Conservation (phyloP, 2,888 invertebrate species). For the Ophioninae sp. region DNA sequence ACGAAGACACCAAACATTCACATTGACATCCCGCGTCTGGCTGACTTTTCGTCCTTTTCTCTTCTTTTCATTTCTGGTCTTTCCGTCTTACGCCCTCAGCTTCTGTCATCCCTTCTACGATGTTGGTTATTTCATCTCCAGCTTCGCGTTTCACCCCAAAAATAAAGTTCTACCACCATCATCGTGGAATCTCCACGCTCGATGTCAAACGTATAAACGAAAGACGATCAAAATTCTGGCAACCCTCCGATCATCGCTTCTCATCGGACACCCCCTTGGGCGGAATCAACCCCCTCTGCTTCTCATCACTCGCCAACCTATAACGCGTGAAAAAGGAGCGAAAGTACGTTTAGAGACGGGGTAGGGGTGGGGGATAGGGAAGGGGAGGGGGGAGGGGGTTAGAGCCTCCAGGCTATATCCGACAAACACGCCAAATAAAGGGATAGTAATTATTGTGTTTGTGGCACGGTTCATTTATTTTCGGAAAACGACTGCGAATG, state of each 20-base stretch:
- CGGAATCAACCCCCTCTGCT: conserved; percentile 24
- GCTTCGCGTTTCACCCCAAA: conserved; percentile 19
- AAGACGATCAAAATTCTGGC: conserved; percentile 23
- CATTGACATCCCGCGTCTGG: neutral
- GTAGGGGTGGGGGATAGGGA: no score
- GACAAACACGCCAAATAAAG: conserved; percentile 79
- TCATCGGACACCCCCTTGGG: conserved; percentile 19
- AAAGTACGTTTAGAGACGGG: no score
- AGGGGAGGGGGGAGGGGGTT: neutral
- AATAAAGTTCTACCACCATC: conserved; percentile 17
- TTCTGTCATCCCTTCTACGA: conserved; percentile 33
- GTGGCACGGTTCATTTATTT: conserved; percentile 76
- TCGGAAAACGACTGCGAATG: conserved; percentile 9
- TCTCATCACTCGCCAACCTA: conserved; percentile 1
- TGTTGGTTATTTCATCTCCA: conserved; percentile 41
- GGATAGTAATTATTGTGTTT: conserved; percentile 80
- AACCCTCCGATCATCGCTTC: neutral
- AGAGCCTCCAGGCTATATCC: conserved; percentile 51
- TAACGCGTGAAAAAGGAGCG: conserved; percentile 9
- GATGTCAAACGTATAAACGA: neutral
- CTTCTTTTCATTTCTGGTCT: conserved; percentile 3
- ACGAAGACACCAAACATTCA: neutral
- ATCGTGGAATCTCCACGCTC: conserved; percentile 22
- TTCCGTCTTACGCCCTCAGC: conserved; percentile 5
- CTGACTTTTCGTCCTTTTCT: conserved; percentile 33